Evolutionary conservation across 2,888 invertebrate species (phyloP).

Genomic region (Blomia tropicalis): DNA sequence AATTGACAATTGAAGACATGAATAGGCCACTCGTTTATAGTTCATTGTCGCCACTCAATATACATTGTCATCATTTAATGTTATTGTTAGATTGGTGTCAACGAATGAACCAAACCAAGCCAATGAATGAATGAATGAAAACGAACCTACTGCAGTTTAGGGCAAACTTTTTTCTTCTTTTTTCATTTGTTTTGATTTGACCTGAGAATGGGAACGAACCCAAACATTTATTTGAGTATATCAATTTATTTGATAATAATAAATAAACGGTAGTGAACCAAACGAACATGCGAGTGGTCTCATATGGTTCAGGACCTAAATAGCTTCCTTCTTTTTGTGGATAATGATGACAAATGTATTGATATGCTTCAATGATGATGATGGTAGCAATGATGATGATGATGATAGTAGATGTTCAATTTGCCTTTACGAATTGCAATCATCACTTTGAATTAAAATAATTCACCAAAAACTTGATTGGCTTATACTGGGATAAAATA

Average conservation of each 20-base stretch:
- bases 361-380: neutral
- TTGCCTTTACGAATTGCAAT: no score
- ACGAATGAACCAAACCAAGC: neutral
- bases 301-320: neutral
- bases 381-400: no score
- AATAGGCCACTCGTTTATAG: neutral
- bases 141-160: neutral
- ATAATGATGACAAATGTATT: neutral
- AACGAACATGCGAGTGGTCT: neutral
- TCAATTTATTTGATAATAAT: neutral
- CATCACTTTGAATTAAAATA: neutral
- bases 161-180: neutral
- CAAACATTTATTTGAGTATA: neutral
- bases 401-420: no score
- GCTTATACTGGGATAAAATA: neutral
- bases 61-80: neutral
- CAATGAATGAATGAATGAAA: neutral
- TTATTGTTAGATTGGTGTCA: neutral
- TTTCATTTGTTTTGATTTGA: constrained; percentile 2
- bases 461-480: no score
- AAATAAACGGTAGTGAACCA: neutral
- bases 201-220: no score
- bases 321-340: neutral
- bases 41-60: neutral
- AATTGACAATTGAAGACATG: neutral